These are phyloP conservation scores for Muricea muricata DNA, from an alignment of 92 coral and sea anemone species.

Conservation along the genomic window DNA sequence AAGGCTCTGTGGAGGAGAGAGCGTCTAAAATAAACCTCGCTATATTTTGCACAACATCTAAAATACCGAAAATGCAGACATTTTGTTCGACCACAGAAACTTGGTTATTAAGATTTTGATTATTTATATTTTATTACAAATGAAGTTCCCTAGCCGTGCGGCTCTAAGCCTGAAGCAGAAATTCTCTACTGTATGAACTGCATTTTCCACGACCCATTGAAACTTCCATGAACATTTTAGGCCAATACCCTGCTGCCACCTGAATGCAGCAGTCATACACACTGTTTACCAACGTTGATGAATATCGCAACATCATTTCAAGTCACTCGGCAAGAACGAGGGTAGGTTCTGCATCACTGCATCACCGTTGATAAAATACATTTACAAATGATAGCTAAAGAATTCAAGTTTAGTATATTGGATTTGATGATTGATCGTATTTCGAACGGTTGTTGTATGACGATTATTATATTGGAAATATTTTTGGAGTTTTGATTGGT, in stretches of 20 bases:
- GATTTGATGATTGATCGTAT: neutral
- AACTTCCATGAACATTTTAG: conserved; percentile 41
- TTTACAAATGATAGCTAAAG: neutral
- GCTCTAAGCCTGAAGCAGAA: too few relatives aligned
- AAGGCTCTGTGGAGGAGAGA: too few relatives aligned
- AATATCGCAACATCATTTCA: conserved; percentile 96
- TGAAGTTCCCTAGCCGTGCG: too few relatives aligned
- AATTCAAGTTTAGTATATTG: neutral
- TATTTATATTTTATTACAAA: too few relatives aligned
- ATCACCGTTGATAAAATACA: neutral
- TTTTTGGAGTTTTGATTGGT: too few relatives aligned
- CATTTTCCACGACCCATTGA: neutral
- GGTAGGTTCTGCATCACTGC: conserved; percentile 47
- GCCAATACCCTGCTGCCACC: conserved; percentile 94
- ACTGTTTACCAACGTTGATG: conserved; percentile 90
- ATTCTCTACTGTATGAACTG: neutral
- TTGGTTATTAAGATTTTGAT: too few relatives aligned
- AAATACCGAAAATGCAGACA: too few relatives aligned
- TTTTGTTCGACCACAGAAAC: too few relatives aligned
- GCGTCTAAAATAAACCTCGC: too few relatives aligned
- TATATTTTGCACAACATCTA: too few relatives aligned
- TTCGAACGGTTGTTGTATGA: too few relatives aligned
- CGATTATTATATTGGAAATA: too few relatives aligned
- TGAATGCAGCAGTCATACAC: conserved; percentile 96
- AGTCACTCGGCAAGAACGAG: conserved; percentile 89